Base-by-base conservation (phyloP, 2,888 invertebrate genomes). In the Cistogaster globosa region DNA sequence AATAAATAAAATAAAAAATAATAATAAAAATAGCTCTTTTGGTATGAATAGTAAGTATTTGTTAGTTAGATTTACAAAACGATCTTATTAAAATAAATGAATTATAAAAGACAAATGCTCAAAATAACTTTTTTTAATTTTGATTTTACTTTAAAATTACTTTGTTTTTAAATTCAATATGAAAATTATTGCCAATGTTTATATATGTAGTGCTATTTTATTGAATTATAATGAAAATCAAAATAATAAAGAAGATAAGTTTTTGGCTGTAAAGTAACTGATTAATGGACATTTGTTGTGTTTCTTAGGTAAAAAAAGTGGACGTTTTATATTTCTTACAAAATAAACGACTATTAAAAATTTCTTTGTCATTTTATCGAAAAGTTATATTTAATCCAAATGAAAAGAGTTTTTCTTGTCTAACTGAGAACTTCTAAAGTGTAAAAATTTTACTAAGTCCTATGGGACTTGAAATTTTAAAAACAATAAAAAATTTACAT, bases 31-130 rank as follows among this genome's bases (percentile, higher is more conserved):
- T 75, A 75, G 83, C 68, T 53, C 55, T 26, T 68, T 68, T 77
- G 81, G 75, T 60, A 81, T 72, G 58, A 65, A 55, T 22, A 84
- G 77, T 72, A 88, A 87, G 81, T 89, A 87, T 86, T 91, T 90
- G 90, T 88, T 91, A 89, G 91, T 91, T 87, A 90, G 90, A 89
- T 91, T 89, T 88, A 89, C 89, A 86, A 89, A 83, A 76, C 68
- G 74, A 63, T 77, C 80, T 79, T 82, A 82, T 76, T 82, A 71
- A 78, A 53, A 58, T 1, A 18, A 57, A n/a, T 36, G 2, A 60
- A 11, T 18, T 11, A 12, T 26, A 48, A 32, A 32, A 8, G 4
- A 26, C 26, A 26, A 26, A 26, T 26, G 4, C 26, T 26, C 11
- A 26, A 48, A 55, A 58, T 48, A 32, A 18, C 26, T 36, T 26